Base-by-base conservation (phyloP, 2,113 vertebrate species). In the Ochotona curzoniae region DNA sequence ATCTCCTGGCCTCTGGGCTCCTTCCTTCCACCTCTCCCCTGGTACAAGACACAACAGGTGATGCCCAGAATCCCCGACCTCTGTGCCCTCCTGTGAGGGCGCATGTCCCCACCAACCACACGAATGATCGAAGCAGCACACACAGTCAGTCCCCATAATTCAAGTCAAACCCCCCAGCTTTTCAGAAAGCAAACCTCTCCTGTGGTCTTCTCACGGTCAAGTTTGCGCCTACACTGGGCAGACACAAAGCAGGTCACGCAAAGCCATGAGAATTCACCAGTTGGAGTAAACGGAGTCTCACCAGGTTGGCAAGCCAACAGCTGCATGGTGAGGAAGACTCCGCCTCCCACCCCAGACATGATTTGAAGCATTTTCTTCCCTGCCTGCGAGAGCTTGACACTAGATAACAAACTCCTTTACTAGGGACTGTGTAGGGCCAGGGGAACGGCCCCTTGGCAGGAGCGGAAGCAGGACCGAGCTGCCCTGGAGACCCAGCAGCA, bases 11-110 rank as follows among this genome's bases (percentile, higher is more conserved):
- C 76, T n/a, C 84, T 47, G 44, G 70, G 17, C 21, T 70, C 30
- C 11, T 7, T 38, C 0, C 0, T 30, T 23, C 38, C 18, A 2
- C 35, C 18, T n/a, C n/a, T n/a, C 38, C 38, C 38, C 38, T 44
- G 38, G 6, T 7, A 23, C 26, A 12, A 14, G 57, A 74, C 15
- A n/a, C 25, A 14, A 17, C 79, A 54, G 44, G 20, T 32, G 61
- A 18, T 15, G 26, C 35, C 69, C 11, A 47, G 76, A 54, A 73
- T 10, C 38, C 10, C 23, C 23, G 11, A 60, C 51, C 82, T 63
- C 49, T 38, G 38, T 35, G 0, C 25, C 76, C 38, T 25, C 32
- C 32, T 81, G 7, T 47, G 0, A 0, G 20, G 10, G 66, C 2
- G 38, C 54, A 14, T 70, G 75, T 49, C 66, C 67, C 32, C 69